Evolutionary conservation across 2,113 vertebrate species (phyloP), one percentile per base, ranked within the genome.

Genomic region (Larimichthys polyactis): DNA sequence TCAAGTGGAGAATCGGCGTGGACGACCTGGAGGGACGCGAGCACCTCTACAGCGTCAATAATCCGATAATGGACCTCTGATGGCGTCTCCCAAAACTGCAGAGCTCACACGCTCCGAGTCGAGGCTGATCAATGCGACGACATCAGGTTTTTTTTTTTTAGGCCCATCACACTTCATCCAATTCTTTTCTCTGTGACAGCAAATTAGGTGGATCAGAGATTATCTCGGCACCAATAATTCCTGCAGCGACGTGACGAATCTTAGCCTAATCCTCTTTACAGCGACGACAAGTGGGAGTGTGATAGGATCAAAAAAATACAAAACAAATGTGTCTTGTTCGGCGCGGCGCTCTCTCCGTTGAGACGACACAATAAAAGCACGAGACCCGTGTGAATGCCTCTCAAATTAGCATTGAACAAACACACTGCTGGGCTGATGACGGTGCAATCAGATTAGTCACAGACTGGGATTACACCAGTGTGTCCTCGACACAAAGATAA

Each of bases 361-460:
- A 79, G 62, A 83, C 10, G 76, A 85, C 9, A 83, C 72, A 89
- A 89, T 70, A 16, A 76, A 40, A 49, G 75, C 43, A 12, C 81
- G 79, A 90, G 54, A 73, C 11, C 65, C 15, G 32, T 76, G 82
- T 44, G 76, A 82, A 87, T 83, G 74, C 27, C 58, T 82, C 78
- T 75, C 36, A 89, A 90, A 88, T 89, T 81, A 90, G 80, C 81
- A n/a, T 27, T 36, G 71, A 85, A 89, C 69, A 84, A 82, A 88
- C 85, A 79, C 58, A 52, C 36, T 20, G 79, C 59, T 36, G 36
- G 32, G 51, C 16, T 60, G 83, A 82, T 55, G 88, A 79, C 54
- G 20, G 27, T 17, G 22, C 79, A 83, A 92, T 83, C 66, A 81
- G 93, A 93, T 94, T 93, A 89, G 92, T 91, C 89, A 91, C 86